phyloP scores from a whole-genome alignment of 2,113 vertebrate genomes.

The Zapus hudsonius region DNA sequence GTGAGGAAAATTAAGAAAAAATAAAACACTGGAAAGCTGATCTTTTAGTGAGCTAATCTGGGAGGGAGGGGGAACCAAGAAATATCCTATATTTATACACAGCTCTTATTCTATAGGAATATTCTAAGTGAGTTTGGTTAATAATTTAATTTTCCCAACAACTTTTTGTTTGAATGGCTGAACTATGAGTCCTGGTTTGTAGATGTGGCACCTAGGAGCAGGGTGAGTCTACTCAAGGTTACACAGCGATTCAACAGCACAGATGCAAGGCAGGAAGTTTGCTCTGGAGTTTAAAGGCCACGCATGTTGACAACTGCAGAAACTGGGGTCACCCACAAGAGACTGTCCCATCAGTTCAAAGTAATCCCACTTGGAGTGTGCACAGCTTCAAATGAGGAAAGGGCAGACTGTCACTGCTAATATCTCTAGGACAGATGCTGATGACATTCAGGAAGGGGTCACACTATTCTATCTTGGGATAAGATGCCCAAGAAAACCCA shows the following conservation, averaged over 20 bases:
- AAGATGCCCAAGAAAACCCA: background rate
- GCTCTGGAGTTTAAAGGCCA: constrained; percentile 54
- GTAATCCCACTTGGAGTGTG: background rate
- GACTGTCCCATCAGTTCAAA: background rate
- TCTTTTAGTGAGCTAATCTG: background rate
- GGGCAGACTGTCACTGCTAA: background rate
- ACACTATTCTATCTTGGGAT: background rate
- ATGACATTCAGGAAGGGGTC: constrained; percentile 5
- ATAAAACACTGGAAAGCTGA: background rate
- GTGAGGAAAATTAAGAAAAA: background rate
- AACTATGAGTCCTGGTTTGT: background rate
- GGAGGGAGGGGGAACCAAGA: background rate
- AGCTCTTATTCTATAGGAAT: background rate
- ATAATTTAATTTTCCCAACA: constrained; percentile 8
- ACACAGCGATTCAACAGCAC: constrained; percentile 6
- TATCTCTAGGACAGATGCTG: background rate
- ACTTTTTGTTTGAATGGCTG: background rate
- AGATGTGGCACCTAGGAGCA: background rate
- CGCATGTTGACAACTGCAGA: background rate
- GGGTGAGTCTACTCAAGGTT: background rate
- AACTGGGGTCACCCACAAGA: constrained; percentile 5
- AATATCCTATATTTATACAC: background rate
- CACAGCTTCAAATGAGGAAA: background rate
- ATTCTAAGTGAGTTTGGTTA: background rate
- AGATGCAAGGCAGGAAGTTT: constrained; percentile 13